A percentile compares a stretch with the other conserved stretches of the same genome.
Conservation (phyloP, 2,797 vertebrate genomes). For the Bryconaethiops microstoma region DNA sequence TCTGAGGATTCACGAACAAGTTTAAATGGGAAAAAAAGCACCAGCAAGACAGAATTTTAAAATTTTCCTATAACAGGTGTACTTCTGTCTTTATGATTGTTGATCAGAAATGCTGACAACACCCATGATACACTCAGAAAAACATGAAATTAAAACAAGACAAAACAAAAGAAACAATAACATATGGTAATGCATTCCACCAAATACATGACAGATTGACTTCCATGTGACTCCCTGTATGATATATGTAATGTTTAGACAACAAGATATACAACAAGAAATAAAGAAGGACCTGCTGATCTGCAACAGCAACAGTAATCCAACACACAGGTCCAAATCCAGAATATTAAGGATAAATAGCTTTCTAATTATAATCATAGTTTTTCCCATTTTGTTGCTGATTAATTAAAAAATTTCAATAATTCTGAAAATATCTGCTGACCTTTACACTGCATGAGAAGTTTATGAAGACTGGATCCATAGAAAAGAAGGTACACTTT, state of each 20-base stretch:
- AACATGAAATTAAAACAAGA: neutral
- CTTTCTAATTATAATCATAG: no score
- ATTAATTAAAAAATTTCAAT: no score
- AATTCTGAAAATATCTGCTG: no score
- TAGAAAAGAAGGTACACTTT: no score
- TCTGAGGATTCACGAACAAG: neutral
- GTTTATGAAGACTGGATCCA: no score
- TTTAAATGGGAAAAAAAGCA: neutral
- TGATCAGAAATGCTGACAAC: neutral
- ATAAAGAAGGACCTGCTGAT: neutral
- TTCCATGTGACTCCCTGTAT: constrained; percentile 37
- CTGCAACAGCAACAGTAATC: no score
- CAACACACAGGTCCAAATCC: no score
- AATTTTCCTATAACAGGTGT: no score
- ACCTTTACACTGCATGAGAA: no score
- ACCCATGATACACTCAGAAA: neutral
- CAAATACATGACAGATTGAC: neutral
- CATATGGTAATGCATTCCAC: neutral
- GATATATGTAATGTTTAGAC: neutral
- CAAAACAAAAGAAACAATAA: neutral
- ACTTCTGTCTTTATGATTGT: no score
- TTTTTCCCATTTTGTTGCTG: no score
- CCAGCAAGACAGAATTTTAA: neutral
- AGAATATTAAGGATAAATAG: no score
- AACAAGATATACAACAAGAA: neutral